phyloP scores from a whole-genome alignment of 2,113 vertebrate genomes.

The Ptyas mucosa region DNA sequence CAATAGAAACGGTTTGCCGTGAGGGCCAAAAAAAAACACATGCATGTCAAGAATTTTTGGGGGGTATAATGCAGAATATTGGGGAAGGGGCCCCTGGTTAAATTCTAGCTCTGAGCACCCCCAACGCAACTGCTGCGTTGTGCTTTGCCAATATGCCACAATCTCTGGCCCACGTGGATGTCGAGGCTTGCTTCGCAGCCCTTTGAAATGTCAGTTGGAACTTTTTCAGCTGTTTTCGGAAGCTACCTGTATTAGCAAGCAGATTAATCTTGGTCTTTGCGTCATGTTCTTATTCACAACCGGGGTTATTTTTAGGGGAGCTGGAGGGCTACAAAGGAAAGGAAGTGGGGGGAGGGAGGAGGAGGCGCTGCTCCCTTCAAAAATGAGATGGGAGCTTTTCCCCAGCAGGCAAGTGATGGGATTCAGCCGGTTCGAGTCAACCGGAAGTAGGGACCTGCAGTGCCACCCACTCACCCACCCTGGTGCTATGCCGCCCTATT shows the following conservation, averaged over 20 bases:
- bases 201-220: not conserved
- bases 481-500: too few relatives aligned
- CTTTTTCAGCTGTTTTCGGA: not conserved
- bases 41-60: too few relatives aligned
- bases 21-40: not conserved
- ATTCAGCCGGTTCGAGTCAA: too few relatives aligned
- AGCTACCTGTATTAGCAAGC: not conserved
- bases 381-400: not conserved
- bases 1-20: not conserved
- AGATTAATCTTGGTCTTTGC: slow-evolving; percentile 7
- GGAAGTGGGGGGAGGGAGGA: not conserved
- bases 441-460: too few relatives aligned
- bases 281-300: slow-evolving; percentile 7
- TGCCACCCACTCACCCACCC: too few relatives aligned
- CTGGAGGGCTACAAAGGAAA: not conserved
- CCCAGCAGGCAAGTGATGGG: too few relatives aligned
- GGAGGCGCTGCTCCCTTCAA: not conserved
- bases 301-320: not conserved
- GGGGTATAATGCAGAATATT: not conserved
- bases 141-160: not conserved
- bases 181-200: not conserved
- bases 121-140: not conserved
- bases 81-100: not conserved
- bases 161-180: not conserved
- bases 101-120: not conserved